Conservation (phyloP, 2,797 vertebrate species). For the Miichthys miiuy region DNA sequence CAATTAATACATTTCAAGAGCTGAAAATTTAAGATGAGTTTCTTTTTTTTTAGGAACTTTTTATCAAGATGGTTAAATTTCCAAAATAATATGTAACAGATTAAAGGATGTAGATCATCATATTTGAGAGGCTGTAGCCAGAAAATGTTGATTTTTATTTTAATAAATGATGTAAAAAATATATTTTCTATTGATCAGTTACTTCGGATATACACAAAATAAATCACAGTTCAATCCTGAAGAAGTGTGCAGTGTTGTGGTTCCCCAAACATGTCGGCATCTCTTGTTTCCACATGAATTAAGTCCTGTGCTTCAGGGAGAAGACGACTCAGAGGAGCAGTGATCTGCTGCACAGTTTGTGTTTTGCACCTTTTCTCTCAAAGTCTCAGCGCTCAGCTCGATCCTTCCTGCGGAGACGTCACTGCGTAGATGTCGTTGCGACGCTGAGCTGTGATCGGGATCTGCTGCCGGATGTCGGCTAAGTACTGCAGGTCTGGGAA, state of each 20-base stretch:
- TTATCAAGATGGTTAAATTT: background rate
- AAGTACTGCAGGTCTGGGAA: slow-evolving; percentile 92
- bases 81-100: background rate
- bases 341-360: background rate
- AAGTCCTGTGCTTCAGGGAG: background rate
- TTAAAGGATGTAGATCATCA: background rate
- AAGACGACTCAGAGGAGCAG: background rate
- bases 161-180: background rate
- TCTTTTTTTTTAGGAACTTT: background rate
- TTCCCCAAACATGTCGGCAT: background rate
- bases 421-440: slow-evolving; percentile 91
- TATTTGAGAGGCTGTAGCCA: background rate
- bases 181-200: background rate
- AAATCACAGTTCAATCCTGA: background rate
- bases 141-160: background rate
- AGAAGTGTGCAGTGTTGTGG: background rate
- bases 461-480: slow-evolving; percentile 92
- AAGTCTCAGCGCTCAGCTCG: slow-evolving; percentile 21
- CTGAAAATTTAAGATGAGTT: background rate
- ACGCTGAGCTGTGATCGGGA: slow-evolving; percentile 91
- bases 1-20: background rate
- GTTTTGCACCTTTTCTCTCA: background rate
- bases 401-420: slow-evolving; percentile 65
- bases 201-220: background rate
- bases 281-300: background rate